Percentiles rank a stretch among this genome's conserved stretches.
Conservation (phyloP, 1,140 invertebrate genomes). For the Drosophila sulfurigaster region DNA sequence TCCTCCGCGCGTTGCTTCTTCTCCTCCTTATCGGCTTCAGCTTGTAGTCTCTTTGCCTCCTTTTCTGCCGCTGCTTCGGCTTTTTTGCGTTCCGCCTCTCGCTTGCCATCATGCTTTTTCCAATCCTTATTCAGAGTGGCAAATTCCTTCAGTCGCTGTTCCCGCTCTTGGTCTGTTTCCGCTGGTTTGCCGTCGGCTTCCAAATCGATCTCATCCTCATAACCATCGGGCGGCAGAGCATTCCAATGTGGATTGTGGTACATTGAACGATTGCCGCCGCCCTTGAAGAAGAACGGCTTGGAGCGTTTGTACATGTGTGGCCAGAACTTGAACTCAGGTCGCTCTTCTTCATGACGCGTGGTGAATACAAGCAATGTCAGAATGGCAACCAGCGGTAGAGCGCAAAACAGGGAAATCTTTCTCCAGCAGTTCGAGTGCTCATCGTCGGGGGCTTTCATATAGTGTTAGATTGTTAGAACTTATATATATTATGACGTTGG, state of each 20-base stretch:
- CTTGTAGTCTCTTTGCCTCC: constrained; percentile 21
- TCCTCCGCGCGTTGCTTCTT: constrained; percentile 2
- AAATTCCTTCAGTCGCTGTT: constrained; percentile 38
- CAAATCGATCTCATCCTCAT: constrained; percentile 87
- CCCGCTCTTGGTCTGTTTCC: constrained; percentile 44
- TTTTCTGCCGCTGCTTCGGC: constrained; percentile 10
- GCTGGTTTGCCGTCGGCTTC: constrained; percentile 13
- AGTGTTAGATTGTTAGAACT: neutral
- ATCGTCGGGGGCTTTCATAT: neutral
- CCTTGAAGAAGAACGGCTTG: constrained; percentile 92
- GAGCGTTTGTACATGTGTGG: constrained; percentile 89
- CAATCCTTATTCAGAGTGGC: constrained; percentile 31
- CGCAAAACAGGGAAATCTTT: constrained; percentile 38
- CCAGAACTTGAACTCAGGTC: constrained; percentile 88
- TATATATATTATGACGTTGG: neutral
- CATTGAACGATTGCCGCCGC: constrained; percentile 91
- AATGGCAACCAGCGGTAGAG: constrained; percentile 43
- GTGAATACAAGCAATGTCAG: constrained; percentile 45
- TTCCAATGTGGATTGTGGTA: constrained; percentile 92
- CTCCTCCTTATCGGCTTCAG: constrained; percentile 22
- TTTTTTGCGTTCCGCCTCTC: constrained; percentile 32
- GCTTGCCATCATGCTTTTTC: constrained; percentile 32
- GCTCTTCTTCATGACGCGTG: constrained; percentile 71
- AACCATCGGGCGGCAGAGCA: constrained; percentile 90
- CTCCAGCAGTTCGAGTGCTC: constrained; percentile 30